These are phyloP conservation scores for Cydia fagiglandana DNA, from an alignment of 1,140 invertebrate species.

Conservation along the genomic window DNA sequence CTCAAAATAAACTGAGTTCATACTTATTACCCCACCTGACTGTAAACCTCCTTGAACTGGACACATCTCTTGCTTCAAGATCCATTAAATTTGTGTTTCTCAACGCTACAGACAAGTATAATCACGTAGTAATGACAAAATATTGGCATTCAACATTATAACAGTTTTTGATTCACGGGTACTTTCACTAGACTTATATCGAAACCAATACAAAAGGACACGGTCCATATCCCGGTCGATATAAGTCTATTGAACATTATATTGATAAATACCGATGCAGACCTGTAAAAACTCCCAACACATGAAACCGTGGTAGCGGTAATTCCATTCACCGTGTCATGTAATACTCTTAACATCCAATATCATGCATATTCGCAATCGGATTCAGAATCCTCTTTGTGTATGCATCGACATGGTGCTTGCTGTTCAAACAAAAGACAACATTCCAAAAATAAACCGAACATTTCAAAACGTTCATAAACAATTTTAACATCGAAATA, in stretches of 20 bases:
- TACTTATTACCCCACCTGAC: too few relatives aligned
- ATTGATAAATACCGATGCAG: neutral
- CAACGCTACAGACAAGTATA: neutral
- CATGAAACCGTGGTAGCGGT: neutral
- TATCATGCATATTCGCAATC: slow-evolving; percentile 17
- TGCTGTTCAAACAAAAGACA: slow-evolving; percentile 13
- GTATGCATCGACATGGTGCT: slow-evolving; percentile 16
- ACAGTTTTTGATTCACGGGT: too few relatives aligned
- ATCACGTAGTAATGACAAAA: neutral
- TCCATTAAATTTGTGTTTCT: neutral
- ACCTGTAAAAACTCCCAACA: neutral
- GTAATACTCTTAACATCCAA: slow-evolving; percentile 28
- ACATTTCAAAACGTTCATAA: neutral
- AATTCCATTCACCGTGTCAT: slow-evolving; percentile 16
- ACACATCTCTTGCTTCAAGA: too few relatives aligned
- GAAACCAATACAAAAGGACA: too few relatives aligned
- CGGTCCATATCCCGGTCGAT: too few relatives aligned
- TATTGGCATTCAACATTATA: neutral
- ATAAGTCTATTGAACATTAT: neutral
- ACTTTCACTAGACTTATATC: too few relatives aligned
- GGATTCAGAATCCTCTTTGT: slow-evolving; percentile 26
- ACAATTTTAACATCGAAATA: slow-evolving; percentile 7
- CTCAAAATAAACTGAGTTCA: too few relatives aligned
- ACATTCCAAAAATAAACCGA: slow-evolving; percentile 21
- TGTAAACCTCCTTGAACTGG: too few relatives aligned